phyloP scores from a whole-genome alignment of 1,140 invertebrate genomes.

The Sarcophaga bullata region DNA sequence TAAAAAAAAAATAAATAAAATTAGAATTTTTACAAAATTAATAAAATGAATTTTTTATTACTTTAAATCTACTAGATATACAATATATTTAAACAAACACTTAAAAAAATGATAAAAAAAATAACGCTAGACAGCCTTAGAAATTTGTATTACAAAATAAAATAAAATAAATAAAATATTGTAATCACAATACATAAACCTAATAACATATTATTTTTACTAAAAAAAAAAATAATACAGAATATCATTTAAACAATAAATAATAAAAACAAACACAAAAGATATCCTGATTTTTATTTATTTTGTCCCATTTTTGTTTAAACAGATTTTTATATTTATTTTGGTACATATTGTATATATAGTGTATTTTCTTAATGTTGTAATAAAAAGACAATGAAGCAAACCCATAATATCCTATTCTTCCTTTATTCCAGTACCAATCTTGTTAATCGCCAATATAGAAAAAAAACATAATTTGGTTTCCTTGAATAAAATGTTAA shows the following conservation, averaged over 20 bases:
- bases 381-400: no score
- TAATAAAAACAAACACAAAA: slow-evolving; percentile 7
- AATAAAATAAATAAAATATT: slow-evolving; percentile 4
- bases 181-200: slow-evolving; percentile 37
- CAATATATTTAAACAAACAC: slow-evolving; percentile 10
- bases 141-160: slow-evolving; percentile 30
- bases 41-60: background rate
- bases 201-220: slow-evolving; percentile 3
- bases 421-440: no score
- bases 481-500: no score
- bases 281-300: background rate
- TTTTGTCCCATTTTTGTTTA: no score
- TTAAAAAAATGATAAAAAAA: slow-evolving; percentile 3
- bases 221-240: slow-evolving; percentile 14
- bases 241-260: slow-evolving; percentile 31
- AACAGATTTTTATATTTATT: no score
- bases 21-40: background rate
- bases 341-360: no score
- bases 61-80: slow-evolving; percentile 23
- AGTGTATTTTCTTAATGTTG: no score
- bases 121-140: slow-evolving; percentile 32
- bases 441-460: no score
- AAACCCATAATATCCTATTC: no score
- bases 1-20: slow-evolving; percentile 9
- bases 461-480: no score